Evolutionary conservation across 2,113 vertebrate species (phyloP).

Genomic region (Morone chrysops): DNA sequence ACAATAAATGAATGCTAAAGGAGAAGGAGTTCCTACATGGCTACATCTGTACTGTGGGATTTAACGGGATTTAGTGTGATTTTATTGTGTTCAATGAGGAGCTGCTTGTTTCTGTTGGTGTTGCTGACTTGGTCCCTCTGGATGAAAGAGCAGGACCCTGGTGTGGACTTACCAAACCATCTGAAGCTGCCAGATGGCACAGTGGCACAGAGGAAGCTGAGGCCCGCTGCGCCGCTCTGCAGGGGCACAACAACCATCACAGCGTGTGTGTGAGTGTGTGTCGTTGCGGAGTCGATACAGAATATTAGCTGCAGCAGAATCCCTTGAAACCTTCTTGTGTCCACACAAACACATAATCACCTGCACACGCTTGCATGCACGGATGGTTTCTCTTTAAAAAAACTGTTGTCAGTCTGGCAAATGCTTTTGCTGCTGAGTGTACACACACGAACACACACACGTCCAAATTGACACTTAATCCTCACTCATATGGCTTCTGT

Average conservation of each 20-base stretch:
- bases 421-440: background rate
- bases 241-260: slow-evolving; percentile 31
- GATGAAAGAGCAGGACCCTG: slow-evolving; percentile 58
- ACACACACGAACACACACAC: background rate
- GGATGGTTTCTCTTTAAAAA: slow-evolving; percentile 24
- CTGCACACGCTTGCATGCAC: slow-evolving; percentile 4
- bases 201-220: slow-evolving; percentile 53
- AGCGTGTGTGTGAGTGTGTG: slow-evolving; percentile 31
- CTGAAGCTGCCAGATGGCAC: slow-evolving; percentile 71
- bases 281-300: slow-evolving; percentile 1
- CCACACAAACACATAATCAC: slow-evolving; percentile 9
- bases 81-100: too few relatives aligned
- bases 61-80: too few relatives aligned
- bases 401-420: slow-evolving; percentile 12
- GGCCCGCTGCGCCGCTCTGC: slow-evolving; percentile 59
- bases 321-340: slow-evolving; percentile 19
- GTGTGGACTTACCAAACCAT: slow-evolving; percentile 59
- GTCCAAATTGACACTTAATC: background rate
- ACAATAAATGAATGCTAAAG: too few relatives aligned
- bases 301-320: slow-evolving; percentile 54
- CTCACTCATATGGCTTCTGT: background rate
- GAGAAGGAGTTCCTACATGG: too few relatives aligned
- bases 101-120: too few relatives aligned
- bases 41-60: too few relatives aligned
- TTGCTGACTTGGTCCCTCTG: background rate